Evolutionary conservation across 2,113 vertebrate species (phyloP).

Genomic region (Peromyscus maniculatus): DNA sequence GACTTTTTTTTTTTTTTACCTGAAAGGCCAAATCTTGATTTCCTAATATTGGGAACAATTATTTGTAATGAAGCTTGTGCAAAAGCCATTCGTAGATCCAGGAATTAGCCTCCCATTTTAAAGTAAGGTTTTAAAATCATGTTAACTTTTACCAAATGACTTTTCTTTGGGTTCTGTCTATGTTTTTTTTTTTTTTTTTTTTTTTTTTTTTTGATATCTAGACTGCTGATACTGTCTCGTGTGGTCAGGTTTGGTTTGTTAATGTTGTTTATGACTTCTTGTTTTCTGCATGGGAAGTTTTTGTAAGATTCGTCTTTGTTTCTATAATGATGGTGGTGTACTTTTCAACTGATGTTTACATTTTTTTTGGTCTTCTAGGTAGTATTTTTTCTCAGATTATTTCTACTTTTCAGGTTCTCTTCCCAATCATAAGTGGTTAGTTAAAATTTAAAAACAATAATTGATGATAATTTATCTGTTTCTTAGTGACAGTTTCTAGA

Average conservation of each 20-base stretch:
- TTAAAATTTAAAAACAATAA: not conserved
- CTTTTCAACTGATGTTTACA: not conserved
- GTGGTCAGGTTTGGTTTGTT: not conserved
- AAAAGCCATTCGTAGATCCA: not conserved
- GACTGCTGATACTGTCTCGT: not conserved
- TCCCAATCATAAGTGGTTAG: not conserved
- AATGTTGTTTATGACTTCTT: not conserved
- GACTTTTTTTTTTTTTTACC: not conserved
- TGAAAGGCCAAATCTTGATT: not conserved
- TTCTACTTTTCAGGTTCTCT: not conserved
- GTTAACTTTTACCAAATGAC: not conserved
- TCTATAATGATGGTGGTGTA: not conserved
- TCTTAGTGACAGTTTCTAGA: not conserved
- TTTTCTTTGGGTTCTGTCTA: not conserved
- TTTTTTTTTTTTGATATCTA: not conserved
- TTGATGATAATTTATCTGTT: not conserved
- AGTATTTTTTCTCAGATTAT: not conserved
- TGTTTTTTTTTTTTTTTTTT: not conserved
- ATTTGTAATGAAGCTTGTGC: not conserved
- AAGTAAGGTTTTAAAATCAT: not conserved
- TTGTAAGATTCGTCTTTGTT: not conserved
- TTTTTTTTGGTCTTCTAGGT: not conserved
- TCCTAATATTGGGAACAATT: not conserved
- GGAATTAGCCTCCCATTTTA: not conserved
- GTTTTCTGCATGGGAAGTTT: not conserved